Conservation (phyloP, 92 coral and sea anemone species). For the Desmophyllum pertusum region DNA sequence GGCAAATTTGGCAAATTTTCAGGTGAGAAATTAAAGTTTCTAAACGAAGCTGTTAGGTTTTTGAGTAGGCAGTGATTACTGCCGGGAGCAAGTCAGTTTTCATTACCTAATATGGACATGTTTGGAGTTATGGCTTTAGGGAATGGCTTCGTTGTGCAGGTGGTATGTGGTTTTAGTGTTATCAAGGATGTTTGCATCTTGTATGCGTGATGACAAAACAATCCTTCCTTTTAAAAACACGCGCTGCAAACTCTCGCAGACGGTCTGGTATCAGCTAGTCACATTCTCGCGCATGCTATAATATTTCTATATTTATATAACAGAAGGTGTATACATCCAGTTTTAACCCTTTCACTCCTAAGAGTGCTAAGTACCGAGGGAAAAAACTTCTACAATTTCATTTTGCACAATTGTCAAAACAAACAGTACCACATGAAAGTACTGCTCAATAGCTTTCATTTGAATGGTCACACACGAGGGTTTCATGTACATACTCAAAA, state of each 20-base stretch:
- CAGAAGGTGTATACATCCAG: neutral
- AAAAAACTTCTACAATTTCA: too few relatives aligned
- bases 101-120: constrained; percentile 23
- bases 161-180: neutral
- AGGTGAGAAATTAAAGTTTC: neutral
- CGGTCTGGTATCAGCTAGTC: neutral
- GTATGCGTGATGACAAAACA: neutral
- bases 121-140: neutral
- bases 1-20: neutral
- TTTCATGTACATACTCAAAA: too few relatives aligned
- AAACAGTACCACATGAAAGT: too few relatives aligned
- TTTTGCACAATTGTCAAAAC: too few relatives aligned
- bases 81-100: neutral
- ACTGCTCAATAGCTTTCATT: too few relatives aligned
- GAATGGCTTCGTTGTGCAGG: neutral
- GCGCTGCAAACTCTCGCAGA: neutral
- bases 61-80: neutral
- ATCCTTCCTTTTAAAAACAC: neutral
- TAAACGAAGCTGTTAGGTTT: neutral
- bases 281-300: neutral
- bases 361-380: neutral
- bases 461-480: too few relatives aligned
- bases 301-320: neutral
- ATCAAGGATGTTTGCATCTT: neutral
- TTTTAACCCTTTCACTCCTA: neutral